Evolutionary conservation across 1,140 invertebrate genomes (phyloP), one percentile per base, ranked within the genome.

Genomic region (Drosophila athabasca): DNA sequence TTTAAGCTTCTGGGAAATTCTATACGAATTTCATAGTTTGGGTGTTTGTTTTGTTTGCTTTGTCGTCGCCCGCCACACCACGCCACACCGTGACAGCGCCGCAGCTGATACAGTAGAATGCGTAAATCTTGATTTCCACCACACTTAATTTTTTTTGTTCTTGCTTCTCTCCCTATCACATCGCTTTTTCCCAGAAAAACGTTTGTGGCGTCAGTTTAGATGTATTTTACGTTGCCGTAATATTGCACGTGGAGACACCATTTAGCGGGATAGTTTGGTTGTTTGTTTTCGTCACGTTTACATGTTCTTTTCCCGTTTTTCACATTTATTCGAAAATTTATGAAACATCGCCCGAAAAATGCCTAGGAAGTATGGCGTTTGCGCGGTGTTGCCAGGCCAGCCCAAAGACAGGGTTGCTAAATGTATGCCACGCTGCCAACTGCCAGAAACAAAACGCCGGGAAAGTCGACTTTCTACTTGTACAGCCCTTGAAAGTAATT

Each of bases 351-450:
- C 72, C 62, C 76, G 80, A 85, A 85, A 83, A 85, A 76, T 85
- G 81, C 80, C 64, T 74, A 55, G 70, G 71, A 87, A 87, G 83
- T 83, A 87, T 87, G 83, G 83, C 83, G 83, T 88, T 85, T 55
- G 46, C 45, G 15, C 73, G 61, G 72, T 78, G 76, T 83, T 83
- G 84, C 83, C 79, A 83, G 61, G 58, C 70, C 60, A 60, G 24
- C 22, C 50, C 35, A 51, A 66, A 19, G 41, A 31, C 78, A 87
- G 75, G 75, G 82, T 78, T 87, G 64, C 60, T 65, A 49, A 61
- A 19, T 35, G 49, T 66, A 26, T 71, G 67, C 71, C 76, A 78
- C 72, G 72, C 76, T 76, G 72, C 76, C 72, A 78, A 78, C 72
- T 26, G 24, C 24, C 24, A 26, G 35, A 13, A 39, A 39, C 11